A percentile compares a stretch with the other conserved stretches of the same genome.
phyloP scores from a whole-genome alignment of 1,140 invertebrate genomes.

The Drosophila kohkoa region DNA sequence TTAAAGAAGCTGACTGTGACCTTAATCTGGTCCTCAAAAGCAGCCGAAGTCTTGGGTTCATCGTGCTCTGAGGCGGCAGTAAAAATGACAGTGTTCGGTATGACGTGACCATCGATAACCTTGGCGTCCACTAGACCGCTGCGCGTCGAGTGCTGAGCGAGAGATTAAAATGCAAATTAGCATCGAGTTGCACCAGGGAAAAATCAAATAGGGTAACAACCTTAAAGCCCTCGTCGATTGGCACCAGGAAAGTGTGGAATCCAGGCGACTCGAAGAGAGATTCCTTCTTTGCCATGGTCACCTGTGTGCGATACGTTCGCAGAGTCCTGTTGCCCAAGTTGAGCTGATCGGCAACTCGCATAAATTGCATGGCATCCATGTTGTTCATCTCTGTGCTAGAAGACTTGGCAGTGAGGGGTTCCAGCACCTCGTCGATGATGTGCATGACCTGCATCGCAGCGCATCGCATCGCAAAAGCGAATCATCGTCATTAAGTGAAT shows the following conservation, averaged over 20 bases:
- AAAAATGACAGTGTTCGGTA: constrained; percentile 94
- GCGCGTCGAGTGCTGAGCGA: constrained; percentile 85
- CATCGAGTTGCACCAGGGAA: not conserved
- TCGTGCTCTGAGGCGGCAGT: constrained; percentile 91
- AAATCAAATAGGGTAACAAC: constrained; percentile 86
- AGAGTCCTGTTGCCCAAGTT: constrained; percentile 88
- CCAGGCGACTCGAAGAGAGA: constrained; percentile 91
- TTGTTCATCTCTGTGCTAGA: constrained; percentile 89
- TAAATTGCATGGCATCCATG: constrained; percentile 91
- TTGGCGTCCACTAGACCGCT: constrained; percentile 90
- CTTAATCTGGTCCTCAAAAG: constrained; percentile 92
- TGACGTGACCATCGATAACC: constrained; percentile 96
- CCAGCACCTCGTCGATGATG: constrained; percentile 92
- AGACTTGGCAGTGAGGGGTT: constrained; percentile 88
- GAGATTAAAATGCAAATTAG: not conserved
- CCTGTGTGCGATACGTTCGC: constrained; percentile 90
- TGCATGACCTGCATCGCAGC: constrained; percentile 89
- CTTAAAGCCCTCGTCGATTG: constrained; percentile 95
- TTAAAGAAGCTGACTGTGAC: constrained; percentile 91
- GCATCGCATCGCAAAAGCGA: too few relatives aligned
- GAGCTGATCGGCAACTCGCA: constrained; percentile 90
- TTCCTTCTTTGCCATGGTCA: constrained; percentile 89
- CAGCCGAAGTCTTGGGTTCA: constrained; percentile 90
- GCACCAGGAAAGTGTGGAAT: constrained; percentile 94
- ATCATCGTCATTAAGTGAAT: not conserved